A percentile compares a stretch with the other conserved stretches of the same genome.
phyloP scores from a whole-genome alignment of 2,888 invertebrate genomes.

The Hypomecis punctinalis region DNA sequence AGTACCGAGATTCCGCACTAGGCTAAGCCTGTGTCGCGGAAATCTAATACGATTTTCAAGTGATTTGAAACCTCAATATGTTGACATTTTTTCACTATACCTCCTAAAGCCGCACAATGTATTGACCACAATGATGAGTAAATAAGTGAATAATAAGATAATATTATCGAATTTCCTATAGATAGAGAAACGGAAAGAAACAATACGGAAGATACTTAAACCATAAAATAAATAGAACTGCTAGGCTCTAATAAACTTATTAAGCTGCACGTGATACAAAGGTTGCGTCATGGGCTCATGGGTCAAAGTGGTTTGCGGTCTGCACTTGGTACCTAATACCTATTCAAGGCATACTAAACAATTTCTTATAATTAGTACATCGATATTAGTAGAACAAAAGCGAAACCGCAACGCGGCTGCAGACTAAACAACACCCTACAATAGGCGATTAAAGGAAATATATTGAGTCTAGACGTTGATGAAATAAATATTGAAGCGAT shows the following conservation, averaged over 20 bases:
- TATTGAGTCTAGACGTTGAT: conserved; percentile 26
- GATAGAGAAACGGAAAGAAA: neutral
- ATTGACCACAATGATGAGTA: too few species aligned
- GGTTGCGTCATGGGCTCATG: conserved; percentile 1
- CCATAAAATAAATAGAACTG: neutral
- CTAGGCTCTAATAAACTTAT: neutral
- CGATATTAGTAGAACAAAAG: conserved; percentile 31
- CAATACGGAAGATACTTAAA: neutral
- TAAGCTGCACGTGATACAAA: neutral
- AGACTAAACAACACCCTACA: conserved; percentile 43
- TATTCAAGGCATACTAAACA: conserved; percentile 25
- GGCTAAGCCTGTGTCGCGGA: too few species aligned
- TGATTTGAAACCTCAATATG: too few species aligned
- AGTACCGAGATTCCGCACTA: too few species aligned
- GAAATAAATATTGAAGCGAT: conserved; percentile 2
- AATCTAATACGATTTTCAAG: too few species aligned
- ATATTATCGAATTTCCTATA: too few species aligned
- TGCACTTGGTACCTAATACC: neutral
- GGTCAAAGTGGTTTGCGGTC: conserved; percentile 3
- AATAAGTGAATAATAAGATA: too few species aligned
- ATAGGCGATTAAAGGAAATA: conserved; percentile 34
- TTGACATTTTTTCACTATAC: too few species aligned
- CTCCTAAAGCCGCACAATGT: too few species aligned
- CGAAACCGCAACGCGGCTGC: conserved; percentile 36
- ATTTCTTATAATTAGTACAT: conserved; percentile 8